These are phyloP conservation scores for Charanyca ferruginea DNA, from an alignment of 2,888 invertebrate genomes.

Conservation along the genomic window DNA sequence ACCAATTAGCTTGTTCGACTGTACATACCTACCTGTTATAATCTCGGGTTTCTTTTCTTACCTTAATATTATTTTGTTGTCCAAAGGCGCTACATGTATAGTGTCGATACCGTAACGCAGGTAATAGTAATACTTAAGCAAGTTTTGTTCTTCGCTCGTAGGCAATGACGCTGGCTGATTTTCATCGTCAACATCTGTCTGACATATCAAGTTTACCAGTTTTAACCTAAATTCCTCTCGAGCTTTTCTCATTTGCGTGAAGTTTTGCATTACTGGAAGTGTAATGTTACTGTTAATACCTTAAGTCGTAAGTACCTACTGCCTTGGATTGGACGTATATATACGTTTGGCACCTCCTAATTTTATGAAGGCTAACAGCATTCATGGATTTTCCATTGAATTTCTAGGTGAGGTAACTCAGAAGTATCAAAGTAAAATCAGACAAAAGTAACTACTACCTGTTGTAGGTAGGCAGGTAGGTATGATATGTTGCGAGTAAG, in stretches of 20 bases:
- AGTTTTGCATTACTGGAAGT: slow-evolving; percentile 91
- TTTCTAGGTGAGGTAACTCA: too few relatives aligned
- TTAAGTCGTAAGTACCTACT: too few relatives aligned
- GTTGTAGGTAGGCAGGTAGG: not conserved
- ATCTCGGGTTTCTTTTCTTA: slow-evolving; percentile 73
- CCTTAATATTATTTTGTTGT: slow-evolving; percentile 93
- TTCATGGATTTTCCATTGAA: too few relatives aligned
- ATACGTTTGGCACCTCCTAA: too few relatives aligned
- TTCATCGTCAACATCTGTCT: slow-evolving; percentile 83
- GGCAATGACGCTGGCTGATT: slow-evolving; percentile 85
- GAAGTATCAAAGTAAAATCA: too few relatives aligned
- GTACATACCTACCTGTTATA: too few relatives aligned
- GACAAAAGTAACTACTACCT: too few relatives aligned
- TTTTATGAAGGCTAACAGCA: too few relatives aligned
- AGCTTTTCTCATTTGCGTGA: slow-evolving; percentile 93
- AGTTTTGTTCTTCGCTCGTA: slow-evolving; percentile 92
- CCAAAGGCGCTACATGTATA: slow-evolving; percentile 96
- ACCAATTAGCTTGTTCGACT: too few relatives aligned
- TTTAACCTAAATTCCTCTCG: slow-evolving; percentile 96
- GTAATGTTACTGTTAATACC: not conserved
- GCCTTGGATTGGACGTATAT: too few relatives aligned
- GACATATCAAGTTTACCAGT: slow-evolving; percentile 94
- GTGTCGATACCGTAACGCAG: slow-evolving; percentile 97
- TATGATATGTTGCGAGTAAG: slow-evolving; percentile 6
- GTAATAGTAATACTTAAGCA: slow-evolving; percentile 97